These are phyloP conservation scores for Ichneumoninae sp. DNA, from an alignment of 2,888 invertebrate species.

Conservation along the genomic window DNA sequence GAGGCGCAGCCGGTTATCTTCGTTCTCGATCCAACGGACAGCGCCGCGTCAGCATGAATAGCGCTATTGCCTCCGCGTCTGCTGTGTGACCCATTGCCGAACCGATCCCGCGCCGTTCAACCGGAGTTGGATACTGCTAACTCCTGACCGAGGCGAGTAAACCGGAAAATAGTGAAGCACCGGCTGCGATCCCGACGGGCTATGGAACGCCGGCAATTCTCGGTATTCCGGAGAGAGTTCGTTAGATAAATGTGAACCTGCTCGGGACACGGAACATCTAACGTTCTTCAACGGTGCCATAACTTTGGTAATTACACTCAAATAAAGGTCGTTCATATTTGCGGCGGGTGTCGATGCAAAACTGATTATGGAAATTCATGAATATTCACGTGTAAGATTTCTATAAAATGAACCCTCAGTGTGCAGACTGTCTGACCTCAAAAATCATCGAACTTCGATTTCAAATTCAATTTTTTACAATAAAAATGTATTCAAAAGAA, in stretches of 20 bases:
- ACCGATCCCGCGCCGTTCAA: conserved; percentile 14
- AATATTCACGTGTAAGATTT: not conserved
- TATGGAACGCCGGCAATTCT: not conserved
- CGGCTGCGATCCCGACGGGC: not conserved
- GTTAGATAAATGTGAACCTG: not conserved
- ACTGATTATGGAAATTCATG: not conserved
- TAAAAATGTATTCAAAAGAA: too few relatives aligned
- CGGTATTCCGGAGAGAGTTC: not conserved
- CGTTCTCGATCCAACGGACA: conserved; percentile 21
- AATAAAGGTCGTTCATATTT: not conserved
- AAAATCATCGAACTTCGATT: not conserved
- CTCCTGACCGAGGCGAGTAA: conserved; percentile 4
- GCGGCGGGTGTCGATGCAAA: not conserved
- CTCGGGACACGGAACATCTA: not conserved
- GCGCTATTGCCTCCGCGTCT: conserved; percentile 1
- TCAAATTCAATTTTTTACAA: not conserved
- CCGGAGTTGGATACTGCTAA: conserved; percentile 9
- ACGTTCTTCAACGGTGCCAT: not conserved
- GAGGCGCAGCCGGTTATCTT: conserved; percentile 23
- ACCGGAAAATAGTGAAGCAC: not conserved
- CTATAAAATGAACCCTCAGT: not conserved
- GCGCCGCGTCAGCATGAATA: conserved; percentile 48
- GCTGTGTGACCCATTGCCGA: not conserved
- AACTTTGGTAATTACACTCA: not conserved
- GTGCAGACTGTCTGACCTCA: not conserved